phyloP scores from a whole-genome alignment of 2,113 vertebrate species.

The Nesogale talazaci region DNA sequence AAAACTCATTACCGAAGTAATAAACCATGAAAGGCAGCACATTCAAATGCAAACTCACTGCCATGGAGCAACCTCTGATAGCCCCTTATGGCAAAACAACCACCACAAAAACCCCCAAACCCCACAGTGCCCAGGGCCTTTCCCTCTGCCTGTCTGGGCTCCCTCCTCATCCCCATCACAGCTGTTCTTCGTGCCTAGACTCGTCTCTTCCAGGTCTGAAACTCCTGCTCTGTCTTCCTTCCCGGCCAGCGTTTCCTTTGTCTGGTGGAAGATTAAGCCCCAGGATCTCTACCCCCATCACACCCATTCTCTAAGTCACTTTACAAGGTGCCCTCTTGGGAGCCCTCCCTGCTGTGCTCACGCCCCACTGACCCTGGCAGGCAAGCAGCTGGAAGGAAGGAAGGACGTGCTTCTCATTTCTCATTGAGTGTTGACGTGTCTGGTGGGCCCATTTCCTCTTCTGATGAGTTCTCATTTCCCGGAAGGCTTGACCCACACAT shows the following conservation, averaged over 20 bases:
- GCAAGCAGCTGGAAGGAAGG: too few species aligned
- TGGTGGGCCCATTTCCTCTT: background rate
- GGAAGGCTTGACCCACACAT: background rate
- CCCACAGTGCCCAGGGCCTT: background rate
- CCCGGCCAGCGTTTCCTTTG: background rate
- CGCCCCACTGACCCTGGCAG: too few species aligned
- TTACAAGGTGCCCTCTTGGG: background rate
- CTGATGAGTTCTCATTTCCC: background rate
- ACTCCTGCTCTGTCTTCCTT: background rate
- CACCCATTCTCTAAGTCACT: background rate
- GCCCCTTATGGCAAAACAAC: background rate
- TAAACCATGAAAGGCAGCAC: background rate
- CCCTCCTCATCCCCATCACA: background rate
- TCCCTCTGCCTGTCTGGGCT: background rate
- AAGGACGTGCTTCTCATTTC: background rate
- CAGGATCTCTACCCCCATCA: background rate
- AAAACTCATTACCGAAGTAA: conserved; percentile 37
- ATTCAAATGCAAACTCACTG: background rate
- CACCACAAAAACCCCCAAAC: background rate
- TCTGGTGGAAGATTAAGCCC: background rate
- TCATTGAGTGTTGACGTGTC: background rate
- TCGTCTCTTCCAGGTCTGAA: background rate
- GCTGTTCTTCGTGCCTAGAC: background rate
- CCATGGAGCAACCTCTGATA: too few species aligned
- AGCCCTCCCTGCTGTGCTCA: background rate